Conservation (phyloP, 2,113 vertebrate species). For the Elephas maximus region DNA sequence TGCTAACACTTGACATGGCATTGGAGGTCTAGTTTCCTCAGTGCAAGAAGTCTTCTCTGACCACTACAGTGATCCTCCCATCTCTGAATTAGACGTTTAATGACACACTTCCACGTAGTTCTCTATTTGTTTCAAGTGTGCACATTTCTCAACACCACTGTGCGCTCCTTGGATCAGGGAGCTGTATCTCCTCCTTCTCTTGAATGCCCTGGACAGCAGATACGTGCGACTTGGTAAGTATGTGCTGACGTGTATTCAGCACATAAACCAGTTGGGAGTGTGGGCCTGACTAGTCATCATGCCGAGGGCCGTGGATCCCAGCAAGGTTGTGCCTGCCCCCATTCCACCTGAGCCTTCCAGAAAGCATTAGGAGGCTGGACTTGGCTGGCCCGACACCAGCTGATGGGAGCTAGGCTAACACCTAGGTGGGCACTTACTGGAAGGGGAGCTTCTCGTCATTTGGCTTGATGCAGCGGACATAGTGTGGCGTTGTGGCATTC, state of each 20-base stretch:
- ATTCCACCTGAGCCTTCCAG: background rate
- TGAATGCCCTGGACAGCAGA: background rate
- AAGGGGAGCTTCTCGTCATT: slow-evolving; percentile 95
- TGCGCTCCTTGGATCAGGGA: fast-evolving
- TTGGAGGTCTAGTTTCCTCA: background rate
- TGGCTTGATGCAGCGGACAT: slow-evolving; percentile 98
- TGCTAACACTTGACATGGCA: fast-evolving
- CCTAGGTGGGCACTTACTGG: slow-evolving; percentile 89
- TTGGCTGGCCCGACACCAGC: no score
- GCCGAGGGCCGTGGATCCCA: background rate
- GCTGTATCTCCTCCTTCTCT: fast-evolving
- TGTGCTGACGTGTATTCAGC: background rate
- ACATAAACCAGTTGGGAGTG: fast-evolving
- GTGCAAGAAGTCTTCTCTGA: background rate
- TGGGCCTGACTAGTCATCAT: background rate
- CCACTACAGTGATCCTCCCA: fast-evolving
- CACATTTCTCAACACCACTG: no score
- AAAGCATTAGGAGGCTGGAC: background rate
- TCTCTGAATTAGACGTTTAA: background rate
- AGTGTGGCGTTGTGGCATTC: slow-evolving; percentile 97
- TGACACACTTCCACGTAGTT: fast-evolving
- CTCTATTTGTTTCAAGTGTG: background rate
- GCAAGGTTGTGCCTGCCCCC: fast-evolving
- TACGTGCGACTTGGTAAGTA: background rate
- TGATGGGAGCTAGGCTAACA: fast-evolving